Evolutionary conservation across 2,797 vertebrate species (phyloP).

Genomic region (Cichlasoma orientale): DNA sequence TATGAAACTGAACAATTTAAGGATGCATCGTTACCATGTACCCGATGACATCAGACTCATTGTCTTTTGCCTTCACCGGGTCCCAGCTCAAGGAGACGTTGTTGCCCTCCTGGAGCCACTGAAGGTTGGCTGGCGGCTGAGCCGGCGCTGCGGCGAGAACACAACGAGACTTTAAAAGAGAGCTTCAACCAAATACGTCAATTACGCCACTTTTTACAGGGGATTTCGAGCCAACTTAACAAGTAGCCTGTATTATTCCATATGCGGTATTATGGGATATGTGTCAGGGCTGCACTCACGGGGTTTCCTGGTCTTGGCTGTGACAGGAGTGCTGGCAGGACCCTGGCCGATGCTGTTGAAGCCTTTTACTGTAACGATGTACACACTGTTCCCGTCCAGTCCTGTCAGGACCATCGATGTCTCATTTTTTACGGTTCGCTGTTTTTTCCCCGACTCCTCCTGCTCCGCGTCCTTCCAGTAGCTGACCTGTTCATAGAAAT

Average conservation of each 20-base stretch:
- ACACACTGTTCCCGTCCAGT: conserved; percentile 90
- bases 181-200: conserved; percentile 56
- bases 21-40: conserved; percentile 86
- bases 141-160: conserved; percentile 84
- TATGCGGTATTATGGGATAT: conserved; percentile 46
- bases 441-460: conserved; percentile 88
- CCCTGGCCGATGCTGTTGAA: conserved; percentile 96
- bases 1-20: background rate
- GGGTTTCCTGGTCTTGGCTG: conserved; percentile 87
- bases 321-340: conserved; percentile 84
- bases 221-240: conserved; percentile 39
- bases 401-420: conserved; percentile 88
- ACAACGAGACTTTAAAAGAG: conserved; percentile 14
- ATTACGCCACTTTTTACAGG: conserved; percentile 39
- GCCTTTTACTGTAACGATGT: conserved; percentile 89
- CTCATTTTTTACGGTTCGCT: conserved; percentile 89
- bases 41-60: conserved; percentile 97
- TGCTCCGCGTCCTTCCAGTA: conserved; percentile 92
- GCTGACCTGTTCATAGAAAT: conserved; percentile 83
- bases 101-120: conserved; percentile 95
- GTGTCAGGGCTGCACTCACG: conserved; percentile 83
- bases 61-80: conserved; percentile 89
- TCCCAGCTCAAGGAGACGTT: conserved; percentile 94
- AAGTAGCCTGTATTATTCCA: conserved; percentile 48
- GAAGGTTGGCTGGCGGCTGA: conserved; percentile 89